A percentile compares a stretch with the other conserved stretches of the same genome.
Evolutionary conservation across 2,797 vertebrate species (phyloP).

Genomic region (Remorina albescens): DNA sequence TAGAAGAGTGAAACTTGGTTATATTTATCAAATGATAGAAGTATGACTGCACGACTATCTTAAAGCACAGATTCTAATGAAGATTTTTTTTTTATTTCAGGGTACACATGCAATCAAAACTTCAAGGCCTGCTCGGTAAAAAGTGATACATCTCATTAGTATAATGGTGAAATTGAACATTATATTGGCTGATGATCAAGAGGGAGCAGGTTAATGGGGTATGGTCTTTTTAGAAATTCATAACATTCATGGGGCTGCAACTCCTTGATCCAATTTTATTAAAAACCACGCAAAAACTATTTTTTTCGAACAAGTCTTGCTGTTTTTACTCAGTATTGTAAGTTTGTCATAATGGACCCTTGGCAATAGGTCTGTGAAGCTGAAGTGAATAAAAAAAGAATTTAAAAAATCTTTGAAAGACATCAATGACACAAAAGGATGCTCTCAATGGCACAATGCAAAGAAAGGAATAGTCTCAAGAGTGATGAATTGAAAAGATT

Average conservation of each 20-base stretch:
- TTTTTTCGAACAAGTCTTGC: background rate
- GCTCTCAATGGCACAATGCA: constrained; percentile 19
- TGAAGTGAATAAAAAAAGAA: background rate
- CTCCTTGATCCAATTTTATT: background rate
- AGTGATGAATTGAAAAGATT: constrained; percentile 53
- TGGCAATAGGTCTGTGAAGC: background rate
- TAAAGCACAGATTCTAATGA: too few species aligned
- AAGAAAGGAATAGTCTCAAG: constrained; percentile 30
- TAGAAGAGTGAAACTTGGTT: background rate
- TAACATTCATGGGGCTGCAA: background rate
- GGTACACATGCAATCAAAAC: too few species aligned
- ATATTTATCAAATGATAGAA: background rate
- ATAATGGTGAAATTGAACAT: background rate
- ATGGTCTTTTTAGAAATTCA: background rate
- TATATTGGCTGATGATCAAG: background rate
- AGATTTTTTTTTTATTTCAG: too few species aligned
- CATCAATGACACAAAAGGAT: constrained; percentile 36
- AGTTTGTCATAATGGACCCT: background rate
- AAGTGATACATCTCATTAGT: too few species aligned
- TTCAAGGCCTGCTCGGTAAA: too few species aligned
- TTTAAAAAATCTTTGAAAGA: constrained; percentile 25
- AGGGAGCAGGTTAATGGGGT: too few species aligned
- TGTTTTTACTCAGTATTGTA: background rate
- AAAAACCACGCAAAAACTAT: background rate
- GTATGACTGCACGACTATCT: background rate